phyloP scores from a whole-genome alignment of 1,140 invertebrate genomes.

The Drosophila simulans region DNA sequence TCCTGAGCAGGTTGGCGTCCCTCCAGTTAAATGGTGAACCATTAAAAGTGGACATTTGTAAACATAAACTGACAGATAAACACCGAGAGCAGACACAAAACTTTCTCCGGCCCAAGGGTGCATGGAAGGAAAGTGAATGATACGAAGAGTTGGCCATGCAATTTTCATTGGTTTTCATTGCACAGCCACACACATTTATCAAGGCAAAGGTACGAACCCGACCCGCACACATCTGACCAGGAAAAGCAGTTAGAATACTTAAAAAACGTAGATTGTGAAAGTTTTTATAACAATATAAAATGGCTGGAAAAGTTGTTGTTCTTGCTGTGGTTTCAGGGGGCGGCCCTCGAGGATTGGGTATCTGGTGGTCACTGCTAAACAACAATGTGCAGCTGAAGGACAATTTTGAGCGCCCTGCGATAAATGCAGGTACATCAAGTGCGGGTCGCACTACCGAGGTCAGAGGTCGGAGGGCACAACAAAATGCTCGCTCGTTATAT shows the following conservation, averaged over 20 bases:
- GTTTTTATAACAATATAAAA: slow-evolving; percentile 80
- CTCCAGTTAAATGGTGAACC: slow-evolving; percentile 70
- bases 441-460: slow-evolving; percentile 4
- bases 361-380: slow-evolving; percentile 38
- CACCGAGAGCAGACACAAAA: slow-evolving; percentile 65
- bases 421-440: slow-evolving; percentile 59
- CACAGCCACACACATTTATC: slow-evolving; percentile 11
- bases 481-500: slow-evolving; percentile 64
- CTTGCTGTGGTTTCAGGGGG: slow-evolving; percentile 29
- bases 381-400: slow-evolving; percentile 72
- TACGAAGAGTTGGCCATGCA: slow-evolving; percentile 67
- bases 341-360: not conserved
- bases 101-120: slow-evolving; percentile 32
- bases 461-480: slow-evolving; percentile 17
- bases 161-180: slow-evolving; percentile 76
- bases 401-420: slow-evolving; percentile 54
- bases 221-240: slow-evolving; percentile 27
- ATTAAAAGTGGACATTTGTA: slow-evolving; percentile 81
- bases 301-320: slow-evolving; percentile 51
- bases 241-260: slow-evolving; percentile 80
- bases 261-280: slow-evolving; percentile 83
- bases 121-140: slow-evolving; percentile 22
- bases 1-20: slow-evolving; percentile 11
- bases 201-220: slow-evolving; percentile 1
- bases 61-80: slow-evolving; percentile 83